Evolutionary conservation across 2,797 vertebrate genomes (phyloP).

Genomic region (Myotis pilosus): DNA sequence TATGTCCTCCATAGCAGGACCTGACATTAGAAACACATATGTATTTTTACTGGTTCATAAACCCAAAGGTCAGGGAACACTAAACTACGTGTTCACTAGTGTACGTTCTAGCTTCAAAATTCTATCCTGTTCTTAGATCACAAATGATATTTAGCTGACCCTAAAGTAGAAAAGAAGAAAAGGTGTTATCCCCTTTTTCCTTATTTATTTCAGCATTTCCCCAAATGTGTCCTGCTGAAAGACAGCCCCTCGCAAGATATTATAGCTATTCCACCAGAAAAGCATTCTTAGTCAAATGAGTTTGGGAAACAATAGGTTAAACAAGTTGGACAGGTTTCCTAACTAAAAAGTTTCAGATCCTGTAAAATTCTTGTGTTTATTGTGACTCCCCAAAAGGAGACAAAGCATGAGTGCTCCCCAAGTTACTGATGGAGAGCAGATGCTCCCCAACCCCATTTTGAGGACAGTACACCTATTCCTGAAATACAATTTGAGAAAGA

Average conservation of each 20-base stretch:
- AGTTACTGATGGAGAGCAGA: background rate
- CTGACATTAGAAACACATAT: background rate
- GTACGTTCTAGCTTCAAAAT: background rate
- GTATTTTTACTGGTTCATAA: background rate
- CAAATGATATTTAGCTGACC: background rate
- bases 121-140: background rate
- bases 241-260: background rate
- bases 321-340: background rate
- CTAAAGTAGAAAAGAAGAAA: background rate
- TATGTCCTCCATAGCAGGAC: background rate
- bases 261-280: background rate
- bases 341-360: background rate
- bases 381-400: background rate
- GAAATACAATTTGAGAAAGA: conserved; percentile 1
- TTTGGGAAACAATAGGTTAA: conserved; percentile 27
- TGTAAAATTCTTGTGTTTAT: background rate
- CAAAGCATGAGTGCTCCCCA: background rate
- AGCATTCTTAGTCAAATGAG: background rate
- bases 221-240: background rate
- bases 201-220: background rate
- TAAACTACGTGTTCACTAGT: background rate
- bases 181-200: background rate
- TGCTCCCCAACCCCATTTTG: background rate
- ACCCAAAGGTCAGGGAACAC: background rate
- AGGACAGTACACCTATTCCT: background rate